A percentile compares a stretch with the other conserved stretches of the same genome.
phyloP scores from a whole-genome alignment of 1,140 invertebrate genomes.

The Alviniconcha marisindica region DNA sequence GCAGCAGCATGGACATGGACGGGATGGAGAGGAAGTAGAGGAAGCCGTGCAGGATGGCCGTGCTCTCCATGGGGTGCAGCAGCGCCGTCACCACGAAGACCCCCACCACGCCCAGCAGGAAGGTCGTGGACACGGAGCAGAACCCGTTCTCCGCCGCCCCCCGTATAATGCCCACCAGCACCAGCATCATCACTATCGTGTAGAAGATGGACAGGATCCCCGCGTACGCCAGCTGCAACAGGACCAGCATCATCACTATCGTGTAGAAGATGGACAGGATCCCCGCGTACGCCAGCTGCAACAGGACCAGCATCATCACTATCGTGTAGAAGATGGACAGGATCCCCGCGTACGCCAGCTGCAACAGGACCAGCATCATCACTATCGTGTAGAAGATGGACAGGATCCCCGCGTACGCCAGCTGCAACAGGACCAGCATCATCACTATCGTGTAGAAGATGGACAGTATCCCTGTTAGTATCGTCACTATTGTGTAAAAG shows the following conservation, averaged over 20 bases:
- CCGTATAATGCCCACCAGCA: constrained; percentile 61
- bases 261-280: constrained; percentile 63
- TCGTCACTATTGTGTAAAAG: constrained; percentile 65
- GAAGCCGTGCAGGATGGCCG: constrained; percentile 85
- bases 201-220: constrained; percentile 62
- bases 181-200: constrained; percentile 66
- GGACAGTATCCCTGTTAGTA: constrained; percentile 64
- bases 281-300: constrained; percentile 57
- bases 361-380: constrained; percentile 67
- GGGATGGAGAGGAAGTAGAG: constrained; percentile 95
- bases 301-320: constrained; percentile 66
- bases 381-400: constrained; percentile 61
- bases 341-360: constrained; percentile 60
- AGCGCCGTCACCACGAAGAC: constrained; percentile 82
- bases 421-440: constrained; percentile 66
- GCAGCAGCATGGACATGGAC: constrained; percentile 93
- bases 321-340: constrained; percentile 63
- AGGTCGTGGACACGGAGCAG: constrained; percentile 63
- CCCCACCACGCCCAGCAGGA: constrained; percentile 57
- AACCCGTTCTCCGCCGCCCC: constrained; percentile 56
- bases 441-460: constrained; percentile 63
- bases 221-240: constrained; percentile 61
- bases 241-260: constrained; percentile 66
- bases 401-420: constrained; percentile 59
- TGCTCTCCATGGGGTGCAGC: constrained; percentile 85